phyloP scores from a whole-genome alignment of 2,113 vertebrate genomes.

The Chiloscyllium plagiosum region DNA sequence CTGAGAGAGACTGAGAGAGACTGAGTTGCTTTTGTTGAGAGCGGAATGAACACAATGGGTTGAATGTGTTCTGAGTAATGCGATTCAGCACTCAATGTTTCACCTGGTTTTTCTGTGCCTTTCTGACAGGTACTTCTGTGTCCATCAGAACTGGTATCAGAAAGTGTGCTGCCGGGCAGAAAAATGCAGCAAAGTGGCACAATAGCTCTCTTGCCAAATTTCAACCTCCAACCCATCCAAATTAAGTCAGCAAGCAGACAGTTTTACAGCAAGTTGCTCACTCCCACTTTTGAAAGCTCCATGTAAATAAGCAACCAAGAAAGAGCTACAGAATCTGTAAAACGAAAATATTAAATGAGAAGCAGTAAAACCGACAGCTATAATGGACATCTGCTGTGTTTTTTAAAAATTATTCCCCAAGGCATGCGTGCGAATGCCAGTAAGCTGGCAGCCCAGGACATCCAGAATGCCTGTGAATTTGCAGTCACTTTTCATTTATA shows the following conservation, averaged over 20 bases:
- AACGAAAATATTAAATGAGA: neutral
- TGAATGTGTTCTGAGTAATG: neutral
- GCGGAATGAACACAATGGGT: too few relatives aligned
- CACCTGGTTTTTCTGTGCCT: neutral
- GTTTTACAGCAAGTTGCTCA: neutral
- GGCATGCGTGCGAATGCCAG: neutral
- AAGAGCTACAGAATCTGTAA: neutral
- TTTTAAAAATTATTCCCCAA: neutral
- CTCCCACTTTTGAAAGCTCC: neutral
- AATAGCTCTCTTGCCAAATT: neutral
- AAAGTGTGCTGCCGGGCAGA: neutral
- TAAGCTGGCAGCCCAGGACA: neutral
- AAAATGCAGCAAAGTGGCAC: neutral
- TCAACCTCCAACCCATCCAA: neutral
- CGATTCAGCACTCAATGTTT: neutral
- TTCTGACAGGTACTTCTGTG: neutral
- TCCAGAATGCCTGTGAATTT: neutral
- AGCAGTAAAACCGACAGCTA: neutral
- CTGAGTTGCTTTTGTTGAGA: neutral
- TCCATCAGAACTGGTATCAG: neutral
- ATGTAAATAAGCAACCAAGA: neutral
- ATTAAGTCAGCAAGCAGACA: neutral
- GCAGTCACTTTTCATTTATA: neutral
- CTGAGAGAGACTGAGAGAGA: neutral
- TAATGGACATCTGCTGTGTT: neutral